Evolutionary conservation across 2,113 vertebrate species (phyloP).

Genomic region (Phalacrocorax aristotelis): DNA sequence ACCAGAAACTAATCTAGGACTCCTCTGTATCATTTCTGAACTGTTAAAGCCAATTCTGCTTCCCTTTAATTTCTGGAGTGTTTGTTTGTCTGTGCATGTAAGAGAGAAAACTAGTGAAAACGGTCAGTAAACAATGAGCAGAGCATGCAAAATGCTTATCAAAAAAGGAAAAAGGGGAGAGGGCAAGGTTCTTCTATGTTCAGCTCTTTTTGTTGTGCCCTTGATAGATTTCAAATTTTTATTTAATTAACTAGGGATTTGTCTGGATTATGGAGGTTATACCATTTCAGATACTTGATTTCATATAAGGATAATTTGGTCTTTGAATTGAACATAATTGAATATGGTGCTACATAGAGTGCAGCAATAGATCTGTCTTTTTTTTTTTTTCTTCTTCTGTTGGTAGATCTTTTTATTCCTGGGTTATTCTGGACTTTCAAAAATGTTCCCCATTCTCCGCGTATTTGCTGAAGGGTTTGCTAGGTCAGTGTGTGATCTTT

Average conservation of each 20-base stretch:
- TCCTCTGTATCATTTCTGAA: background rate
- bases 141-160: background rate
- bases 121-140: background rate
- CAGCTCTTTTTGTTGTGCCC: background rate
- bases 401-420: background rate
- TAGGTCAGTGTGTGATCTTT: background rate
- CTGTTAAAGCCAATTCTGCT: background rate
- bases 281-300: background rate
- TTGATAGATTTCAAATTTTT: background rate
- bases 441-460: background rate
- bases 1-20: background rate
- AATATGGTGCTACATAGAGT: background rate
- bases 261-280: background rate
- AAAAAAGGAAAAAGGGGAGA: background rate
- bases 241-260: conserved; percentile 5
- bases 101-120: background rate
- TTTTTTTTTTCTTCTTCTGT: background rate
- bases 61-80: background rate
- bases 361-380: background rate
- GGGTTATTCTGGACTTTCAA: background rate
- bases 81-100: background rate
- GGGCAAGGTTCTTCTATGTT: background rate
- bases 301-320: background rate
- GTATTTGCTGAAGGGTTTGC: background rate
- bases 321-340: background rate